Evolutionary conservation across 1,140 invertebrate genomes (phyloP), one percentile per base, ranked within the genome.

Genomic region (Dolichoris vasculosae): DNA sequence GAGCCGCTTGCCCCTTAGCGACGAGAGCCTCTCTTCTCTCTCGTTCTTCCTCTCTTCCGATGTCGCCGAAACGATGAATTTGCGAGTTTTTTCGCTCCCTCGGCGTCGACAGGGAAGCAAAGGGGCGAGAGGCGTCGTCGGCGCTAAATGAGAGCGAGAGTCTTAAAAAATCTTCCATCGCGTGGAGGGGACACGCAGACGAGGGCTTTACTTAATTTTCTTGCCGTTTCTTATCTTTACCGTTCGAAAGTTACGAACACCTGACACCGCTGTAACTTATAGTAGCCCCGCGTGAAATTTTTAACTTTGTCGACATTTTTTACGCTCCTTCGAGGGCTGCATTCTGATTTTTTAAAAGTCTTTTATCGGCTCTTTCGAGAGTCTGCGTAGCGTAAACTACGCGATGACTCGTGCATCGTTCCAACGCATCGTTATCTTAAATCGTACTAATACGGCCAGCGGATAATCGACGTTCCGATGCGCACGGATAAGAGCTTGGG

Each of bases 121-220:
- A 23, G 26, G 38, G 71, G 30, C 8, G 26, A 7, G 78, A 20
- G 23, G 32, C 0, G 64, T 15, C 73, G 73, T 73, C 55, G 23
- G 32, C 0, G 64, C n/a, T 82, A 82, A 82, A 83, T 38, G 71
- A 77, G 71, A 78, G 23, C n/a, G 51, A n/a, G 73, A 64, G 71
- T 51, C 69, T 79, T 69, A 69, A 59, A 78, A 77, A 84, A 84
- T 84, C 83, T 84, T 79, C 76, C 77, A 83, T 83, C 82, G 73
- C 59, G 78, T 26, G 64, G 35, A 78, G 71, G 71, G 71, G 2
- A 15, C 26, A 17, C 26, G 63, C 30, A 38, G 71, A 30, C 77
- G 30, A 40, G 38, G 59, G 64, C 75, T 79, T 40, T 63, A 32
- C 75, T 84, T 84, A 80, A 71, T 71, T 71, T 71, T 71, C 67